Evolutionary conservation across 1,140 invertebrate genomes (phyloP).

Genomic region (Papilio xuthus): DNA sequence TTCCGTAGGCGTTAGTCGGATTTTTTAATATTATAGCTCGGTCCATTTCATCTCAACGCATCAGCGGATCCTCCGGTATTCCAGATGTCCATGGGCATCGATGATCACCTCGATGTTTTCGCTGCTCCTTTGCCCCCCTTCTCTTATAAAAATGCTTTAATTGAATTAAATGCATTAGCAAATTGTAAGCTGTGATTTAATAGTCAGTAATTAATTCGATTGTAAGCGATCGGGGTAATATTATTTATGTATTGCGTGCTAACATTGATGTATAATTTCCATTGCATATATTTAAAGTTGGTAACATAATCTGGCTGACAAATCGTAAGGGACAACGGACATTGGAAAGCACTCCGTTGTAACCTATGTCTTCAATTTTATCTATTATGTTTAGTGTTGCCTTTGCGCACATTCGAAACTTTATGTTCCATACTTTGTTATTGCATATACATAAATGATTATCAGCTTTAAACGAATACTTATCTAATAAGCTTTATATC

Average conservation of each 20-base stretch:
- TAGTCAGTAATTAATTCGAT: neutral
- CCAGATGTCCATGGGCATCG: no score
- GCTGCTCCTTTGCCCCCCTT: no score
- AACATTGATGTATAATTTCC: neutral
- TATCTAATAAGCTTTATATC: neutral
- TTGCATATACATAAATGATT: neutral
- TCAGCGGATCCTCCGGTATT: no score
- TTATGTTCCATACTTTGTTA: neutral
- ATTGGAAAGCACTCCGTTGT: slow-evolving; percentile 9
- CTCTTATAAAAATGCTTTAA: no score
- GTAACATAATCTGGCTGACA: slow-evolving; percentile 20
- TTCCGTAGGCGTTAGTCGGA: neutral
- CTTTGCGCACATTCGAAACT: neutral
- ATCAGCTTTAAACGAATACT: neutral
- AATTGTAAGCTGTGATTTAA: neutral
- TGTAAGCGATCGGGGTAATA: neutral
- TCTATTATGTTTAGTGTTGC: neutral
- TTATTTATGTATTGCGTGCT: slow-evolving; percentile 7
- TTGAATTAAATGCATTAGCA: neutral
- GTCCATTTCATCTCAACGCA: neutral
- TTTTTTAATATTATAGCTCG: neutral
- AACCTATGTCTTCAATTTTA: slow-evolving; percentile 2
- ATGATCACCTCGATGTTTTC: neutral
- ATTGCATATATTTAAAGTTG: neutral
- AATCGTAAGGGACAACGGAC: slow-evolving; percentile 8